Evolutionary conservation across 2,797 vertebrate species (phyloP), one percentile per base, ranked within the genome.

Genomic region (Myotis pilosus): DNA sequence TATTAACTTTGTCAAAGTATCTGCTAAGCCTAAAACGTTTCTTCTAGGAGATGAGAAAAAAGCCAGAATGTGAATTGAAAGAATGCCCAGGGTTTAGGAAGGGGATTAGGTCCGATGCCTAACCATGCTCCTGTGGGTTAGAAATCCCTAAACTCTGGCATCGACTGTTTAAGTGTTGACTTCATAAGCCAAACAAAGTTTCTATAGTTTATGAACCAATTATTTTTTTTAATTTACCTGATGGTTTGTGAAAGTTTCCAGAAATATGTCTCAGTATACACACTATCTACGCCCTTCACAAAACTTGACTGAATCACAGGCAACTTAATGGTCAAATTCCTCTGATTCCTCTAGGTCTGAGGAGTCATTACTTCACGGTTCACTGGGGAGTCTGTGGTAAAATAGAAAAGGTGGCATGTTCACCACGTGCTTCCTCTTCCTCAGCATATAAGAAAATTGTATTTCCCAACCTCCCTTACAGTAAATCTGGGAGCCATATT

Each of bases 191-290:
- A 93, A 86, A 51, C 16, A 53, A 85, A 83, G 16, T 64, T 68
- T 90, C 44, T 28, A 66, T 22, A 62, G 13, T 22, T 93, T 92
- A 79, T 83, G 49, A 91, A 93, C 16, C 36, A 57, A 23, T 57
- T n/a, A 30, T 78, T 53, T 74, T 74, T 81, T 82, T 74, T 36
- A 23, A 44, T 44, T 76, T 47, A 87, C 33, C 13, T 86, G 30
- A 64, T 71, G 25, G 51, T 79, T 62, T 72, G 33, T 95, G 71
- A 51, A 53, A 62, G 44, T 82, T 89, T 86, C 76, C 49, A 95
- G 95, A 94, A 89, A 66, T 47, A 41, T 62, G 6, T 86, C 25
- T 89, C 19, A 83, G 55, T 80, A 83, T 64, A 64, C 28, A 36
- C 22, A 69, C 15, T 89, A 74, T 49, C 38, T 49, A 30, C 4